Conservation (phyloP, 2,797 vertebrate species). For the Enteromius radiatus region DNA sequence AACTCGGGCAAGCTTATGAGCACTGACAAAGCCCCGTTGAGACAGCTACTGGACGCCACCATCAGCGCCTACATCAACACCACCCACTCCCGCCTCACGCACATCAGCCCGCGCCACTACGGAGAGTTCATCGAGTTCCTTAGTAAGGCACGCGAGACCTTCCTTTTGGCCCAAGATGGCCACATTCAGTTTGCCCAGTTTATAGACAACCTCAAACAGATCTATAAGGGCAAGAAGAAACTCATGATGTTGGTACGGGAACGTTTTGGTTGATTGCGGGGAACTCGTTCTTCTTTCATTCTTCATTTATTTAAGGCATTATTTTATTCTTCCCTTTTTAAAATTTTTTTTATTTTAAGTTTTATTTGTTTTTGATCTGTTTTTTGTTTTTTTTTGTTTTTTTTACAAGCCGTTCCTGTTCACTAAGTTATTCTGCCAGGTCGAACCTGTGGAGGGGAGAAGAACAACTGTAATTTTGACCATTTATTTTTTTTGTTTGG, state of each 20-base stretch:
- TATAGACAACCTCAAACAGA: conserved; percentile 99
- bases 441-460: conserved; percentile 68
- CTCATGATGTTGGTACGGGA: conserved; percentile 97
- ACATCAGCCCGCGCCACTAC: conserved; percentile 98
- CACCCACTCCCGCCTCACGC: conserved; percentile 96
- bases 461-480: conserved; percentile 56
- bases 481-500: conserved; percentile 52
- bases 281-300: conserved; percentile 63
- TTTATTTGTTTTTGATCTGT: conserved; percentile 65
- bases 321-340: conserved; percentile 62
- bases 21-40: conserved; percentile 96
- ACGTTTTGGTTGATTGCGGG: conserved; percentile 82
- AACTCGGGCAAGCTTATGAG: conserved; percentile 99
- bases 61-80: conserved; percentile 98
- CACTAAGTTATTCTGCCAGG: conserved; percentile 61
- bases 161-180: conserved; percentile 94
- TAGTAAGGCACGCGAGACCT: conserved; percentile 96
- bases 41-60: conserved; percentile 95
- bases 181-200: conserved; percentile 98
- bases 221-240: conserved; percentile 99
- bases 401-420: conserved; percentile 43
- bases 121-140: conserved; percentile 98
- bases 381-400: neutral
- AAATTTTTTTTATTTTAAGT: conserved; percentile 56
- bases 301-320: conserved; percentile 72